These are phyloP conservation scores for Timema podura DNA, from an alignment of 2,888 invertebrate genomes.

Conservation along the genomic window DNA sequence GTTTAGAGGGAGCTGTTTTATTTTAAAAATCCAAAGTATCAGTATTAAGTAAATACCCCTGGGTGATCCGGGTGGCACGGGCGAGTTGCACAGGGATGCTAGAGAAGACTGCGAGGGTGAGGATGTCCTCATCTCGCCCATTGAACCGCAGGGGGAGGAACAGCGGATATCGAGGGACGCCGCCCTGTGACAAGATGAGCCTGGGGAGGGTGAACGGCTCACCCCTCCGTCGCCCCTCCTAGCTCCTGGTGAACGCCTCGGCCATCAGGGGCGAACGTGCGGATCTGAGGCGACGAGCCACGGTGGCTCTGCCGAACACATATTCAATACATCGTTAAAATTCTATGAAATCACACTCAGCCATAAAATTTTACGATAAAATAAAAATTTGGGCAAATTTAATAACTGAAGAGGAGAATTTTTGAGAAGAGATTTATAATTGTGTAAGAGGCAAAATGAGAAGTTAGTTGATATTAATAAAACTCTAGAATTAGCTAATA, in stretches of 20 bases:
- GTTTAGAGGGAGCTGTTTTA: neutral
- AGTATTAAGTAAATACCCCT: conserved; percentile 10
- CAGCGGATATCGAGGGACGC: conserved; percentile 40
- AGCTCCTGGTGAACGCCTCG: conserved; percentile 41
- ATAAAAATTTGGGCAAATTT: too few species aligned
- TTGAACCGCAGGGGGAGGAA: conserved; percentile 41
- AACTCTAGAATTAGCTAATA: too few species aligned
- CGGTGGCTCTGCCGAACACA: conserved; percentile 58
- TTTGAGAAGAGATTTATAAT: too few species aligned
- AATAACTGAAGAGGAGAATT: too few species aligned
- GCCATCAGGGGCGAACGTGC: conserved; percentile 79
- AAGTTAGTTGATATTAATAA: too few species aligned
- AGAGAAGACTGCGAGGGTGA: conserved; percentile 57
- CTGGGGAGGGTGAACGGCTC: conserved; percentile 27
- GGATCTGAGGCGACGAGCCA: conserved; percentile 78
- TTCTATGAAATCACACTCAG: too few species aligned
- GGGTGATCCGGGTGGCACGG: conserved; percentile 17
- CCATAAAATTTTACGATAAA: too few species aligned
- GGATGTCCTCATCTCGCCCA: conserved; percentile 51
- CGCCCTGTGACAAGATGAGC: conserved; percentile 23
- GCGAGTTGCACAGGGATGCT: conserved; percentile 22
- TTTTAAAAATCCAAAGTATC: neutral
- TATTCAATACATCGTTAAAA: too few species aligned
- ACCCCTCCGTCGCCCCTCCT: neutral
- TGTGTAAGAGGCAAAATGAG: too few species aligned